These are phyloP conservation scores for Clitarchus hookeri DNA, from an alignment of 2,888 invertebrate species.

Conservation along the genomic window DNA sequence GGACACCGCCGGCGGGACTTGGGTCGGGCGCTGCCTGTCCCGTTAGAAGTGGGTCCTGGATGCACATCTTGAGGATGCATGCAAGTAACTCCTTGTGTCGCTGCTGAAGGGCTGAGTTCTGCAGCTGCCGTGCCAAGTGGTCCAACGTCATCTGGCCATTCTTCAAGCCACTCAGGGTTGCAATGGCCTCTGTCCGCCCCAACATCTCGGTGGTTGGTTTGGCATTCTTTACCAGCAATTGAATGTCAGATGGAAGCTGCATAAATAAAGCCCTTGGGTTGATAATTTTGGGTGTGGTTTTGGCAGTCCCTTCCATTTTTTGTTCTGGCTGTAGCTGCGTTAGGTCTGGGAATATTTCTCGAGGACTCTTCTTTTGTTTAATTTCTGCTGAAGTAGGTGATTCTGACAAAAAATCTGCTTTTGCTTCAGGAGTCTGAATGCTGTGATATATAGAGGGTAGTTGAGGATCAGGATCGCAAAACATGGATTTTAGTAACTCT, in stretches of 20 bases:
- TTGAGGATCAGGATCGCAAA: neutral
- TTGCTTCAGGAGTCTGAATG: neutral
- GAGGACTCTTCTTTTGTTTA: constrained; percentile 2
- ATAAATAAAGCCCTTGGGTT: constrained; percentile 11
- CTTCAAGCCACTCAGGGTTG: constrained; percentile 60
- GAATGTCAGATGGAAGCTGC: constrained; percentile 15
- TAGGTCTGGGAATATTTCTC: neutral
- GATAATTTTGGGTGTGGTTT: neutral
- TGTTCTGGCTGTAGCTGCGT: constrained; percentile 1
- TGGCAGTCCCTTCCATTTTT: neutral
- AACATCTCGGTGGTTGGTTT: constrained; percentile 19
- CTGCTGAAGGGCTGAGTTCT: constrained; percentile 73
- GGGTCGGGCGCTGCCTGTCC: neutral
- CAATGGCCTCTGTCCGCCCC: constrained; percentile 7
- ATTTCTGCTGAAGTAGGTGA: neutral
- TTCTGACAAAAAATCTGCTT: neutral
- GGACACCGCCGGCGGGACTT: neutral
- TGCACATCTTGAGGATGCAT: constrained; percentile 64
- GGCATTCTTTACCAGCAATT: neutral
- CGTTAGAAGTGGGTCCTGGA: constrained; percentile 28
- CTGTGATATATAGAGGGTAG: neutral
- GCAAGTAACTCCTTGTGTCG: constrained; percentile 73
- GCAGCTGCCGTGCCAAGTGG: constrained; percentile 75
- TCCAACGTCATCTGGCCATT: constrained; percentile 77
- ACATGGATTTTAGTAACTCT: neutral